A percentile compares a stretch with the other conserved stretches of the same genome.
Conservation (phyloP, 2,797 vertebrate species). For the Lophotriccus pileatus region DNA sequence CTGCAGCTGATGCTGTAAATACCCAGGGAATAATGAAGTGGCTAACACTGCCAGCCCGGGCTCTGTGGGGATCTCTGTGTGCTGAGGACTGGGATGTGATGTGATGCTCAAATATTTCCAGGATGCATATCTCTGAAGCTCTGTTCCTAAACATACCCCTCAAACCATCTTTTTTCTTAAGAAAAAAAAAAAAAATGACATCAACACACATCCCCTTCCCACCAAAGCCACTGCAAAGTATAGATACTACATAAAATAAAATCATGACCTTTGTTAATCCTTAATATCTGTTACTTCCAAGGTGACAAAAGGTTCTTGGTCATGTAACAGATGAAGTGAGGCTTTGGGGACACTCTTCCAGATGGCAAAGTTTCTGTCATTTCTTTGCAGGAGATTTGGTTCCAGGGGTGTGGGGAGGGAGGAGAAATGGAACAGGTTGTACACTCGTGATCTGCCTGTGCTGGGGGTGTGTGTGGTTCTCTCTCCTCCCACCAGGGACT, state of each 20-base stretch:
- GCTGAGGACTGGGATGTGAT: not conserved
- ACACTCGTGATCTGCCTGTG: slow-evolving; percentile 34
- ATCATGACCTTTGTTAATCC: not conserved
- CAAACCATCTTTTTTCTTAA: not conserved
- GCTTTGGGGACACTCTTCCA: slow-evolving; percentile 77
- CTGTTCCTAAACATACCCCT: not conserved
- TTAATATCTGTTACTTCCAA: slow-evolving; percentile 17
- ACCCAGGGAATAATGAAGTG: not conserved
- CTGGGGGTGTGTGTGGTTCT: not conserved
- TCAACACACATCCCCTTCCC: not conserved
- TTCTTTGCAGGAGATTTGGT: slow-evolving; percentile 35
- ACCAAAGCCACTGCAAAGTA: not conserved
- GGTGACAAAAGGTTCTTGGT: slow-evolving; percentile 77
- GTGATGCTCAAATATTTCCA: not conserved
- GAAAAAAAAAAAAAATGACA: not conserved
- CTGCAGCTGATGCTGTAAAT: not conserved
- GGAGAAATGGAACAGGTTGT: slow-evolving; percentile 57
- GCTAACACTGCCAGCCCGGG: not conserved
- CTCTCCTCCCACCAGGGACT: not conserved
- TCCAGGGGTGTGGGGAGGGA: slow-evolving; percentile 45
- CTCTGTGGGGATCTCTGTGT: not conserved
- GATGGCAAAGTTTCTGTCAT: slow-evolving; percentile 73
- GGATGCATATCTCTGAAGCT: not conserved
- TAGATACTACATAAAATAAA: accelerated
- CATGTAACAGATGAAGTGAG: slow-evolving; percentile 77